phyloP scores from a whole-genome alignment of 1,140 invertebrate species.

The Drosophila bifasciata region DNA sequence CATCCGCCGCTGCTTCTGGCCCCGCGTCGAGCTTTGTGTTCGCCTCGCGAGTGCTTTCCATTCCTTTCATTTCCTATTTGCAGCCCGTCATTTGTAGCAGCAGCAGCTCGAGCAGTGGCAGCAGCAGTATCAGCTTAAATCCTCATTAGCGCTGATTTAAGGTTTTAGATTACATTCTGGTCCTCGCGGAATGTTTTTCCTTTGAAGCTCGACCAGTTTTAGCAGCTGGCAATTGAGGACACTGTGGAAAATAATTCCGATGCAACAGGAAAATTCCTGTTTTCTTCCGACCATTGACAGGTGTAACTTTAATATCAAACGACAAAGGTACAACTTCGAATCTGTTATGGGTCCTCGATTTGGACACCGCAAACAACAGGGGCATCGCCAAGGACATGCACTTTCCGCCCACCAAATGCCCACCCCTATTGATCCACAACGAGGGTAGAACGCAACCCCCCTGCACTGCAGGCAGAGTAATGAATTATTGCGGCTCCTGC shows the following conservation, averaged over 20 bases:
- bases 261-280: too few relatives aligned
- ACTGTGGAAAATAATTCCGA: too few relatives aligned
- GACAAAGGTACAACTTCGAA: background rate
- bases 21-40: conserved; percentile 8
- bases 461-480: conserved; percentile 43
- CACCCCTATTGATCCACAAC: conserved; percentile 33
- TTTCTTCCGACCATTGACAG: too few relatives aligned
- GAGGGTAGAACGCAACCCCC: conserved; percentile 25
- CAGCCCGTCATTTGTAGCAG: conserved; percentile 31
- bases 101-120: too few relatives aligned
- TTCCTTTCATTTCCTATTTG: background rate
- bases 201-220: too few relatives aligned
- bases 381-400: background rate
- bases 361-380: conserved; percentile 27
- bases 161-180: conserved; percentile 41
- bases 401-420: background rate
- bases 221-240: too few relatives aligned
- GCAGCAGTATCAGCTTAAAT: conserved; percentile 29
- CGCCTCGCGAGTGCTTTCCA: conserved; percentile 4
- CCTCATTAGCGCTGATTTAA: conserved; percentile 57
- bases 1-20: conserved; percentile 31
- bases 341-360: conserved; percentile 5
- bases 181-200: too few relatives aligned
- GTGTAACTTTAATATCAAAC: too few relatives aligned
- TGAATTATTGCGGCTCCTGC: conserved; percentile 60